phyloP scores from a whole-genome alignment of 1,140 invertebrate species.

The Leptinotarsa defecta region DNA sequence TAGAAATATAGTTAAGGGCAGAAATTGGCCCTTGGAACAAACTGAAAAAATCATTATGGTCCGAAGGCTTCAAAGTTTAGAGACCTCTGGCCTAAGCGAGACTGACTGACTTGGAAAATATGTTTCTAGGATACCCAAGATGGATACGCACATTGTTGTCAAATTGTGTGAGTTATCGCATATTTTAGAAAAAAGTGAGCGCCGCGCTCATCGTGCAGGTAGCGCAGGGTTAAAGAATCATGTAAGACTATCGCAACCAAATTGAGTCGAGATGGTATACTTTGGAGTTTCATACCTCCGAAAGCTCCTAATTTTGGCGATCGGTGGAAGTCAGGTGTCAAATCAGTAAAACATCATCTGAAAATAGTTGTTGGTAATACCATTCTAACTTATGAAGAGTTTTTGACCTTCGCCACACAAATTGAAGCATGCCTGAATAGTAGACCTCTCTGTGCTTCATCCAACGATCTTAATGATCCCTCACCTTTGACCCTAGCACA shows the following conservation, averaged over 20 bases:
- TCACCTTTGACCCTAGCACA: slow-evolving; percentile 42
- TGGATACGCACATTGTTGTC: background rate
- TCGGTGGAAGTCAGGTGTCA: slow-evolving; percentile 19
- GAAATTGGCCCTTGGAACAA: no score
- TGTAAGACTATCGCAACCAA: no score
- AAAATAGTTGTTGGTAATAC: background rate
- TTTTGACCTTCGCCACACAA: slow-evolving; percentile 45
- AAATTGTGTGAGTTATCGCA: slow-evolving; percentile 10
- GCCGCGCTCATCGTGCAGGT: background rate
- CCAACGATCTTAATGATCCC: slow-evolving; percentile 46
- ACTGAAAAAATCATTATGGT: no score
- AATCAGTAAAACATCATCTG: slow-evolving; percentile 25
- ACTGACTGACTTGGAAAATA: background rate
- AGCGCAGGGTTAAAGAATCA: background rate
- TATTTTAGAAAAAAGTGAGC: slow-evolving; percentile 1
- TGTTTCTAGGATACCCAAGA: background rate
- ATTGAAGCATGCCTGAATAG: slow-evolving; percentile 50
- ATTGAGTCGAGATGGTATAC: background rate
- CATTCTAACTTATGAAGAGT: slow-evolving; percentile 42
- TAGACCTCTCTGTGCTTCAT: slow-evolving; percentile 43
- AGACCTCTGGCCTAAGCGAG: no score
- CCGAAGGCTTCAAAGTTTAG: no score
- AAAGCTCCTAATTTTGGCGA: background rate
- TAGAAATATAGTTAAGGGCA: no score
- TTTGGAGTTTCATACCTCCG: slow-evolving; percentile 1